Conservation (phyloP, 2,888 invertebrate species). For the Apotomis capreana region DNA sequence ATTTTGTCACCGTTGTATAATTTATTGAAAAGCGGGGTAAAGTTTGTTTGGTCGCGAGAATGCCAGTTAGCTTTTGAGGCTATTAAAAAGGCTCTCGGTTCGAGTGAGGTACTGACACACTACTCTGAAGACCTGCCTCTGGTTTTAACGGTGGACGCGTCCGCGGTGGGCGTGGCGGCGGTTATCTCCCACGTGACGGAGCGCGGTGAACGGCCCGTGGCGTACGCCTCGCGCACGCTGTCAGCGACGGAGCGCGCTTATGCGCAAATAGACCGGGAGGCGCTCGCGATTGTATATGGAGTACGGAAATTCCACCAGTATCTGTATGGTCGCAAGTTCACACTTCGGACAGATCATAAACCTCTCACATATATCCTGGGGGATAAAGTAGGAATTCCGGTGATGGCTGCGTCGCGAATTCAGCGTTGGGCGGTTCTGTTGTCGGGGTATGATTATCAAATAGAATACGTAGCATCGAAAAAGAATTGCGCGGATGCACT, state of each 20-base stretch:
- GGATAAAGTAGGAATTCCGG: not conserved
- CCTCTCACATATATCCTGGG: not conserved
- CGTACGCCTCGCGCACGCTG: not conserved
- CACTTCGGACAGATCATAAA: not conserved
- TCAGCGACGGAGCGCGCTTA: not conserved
- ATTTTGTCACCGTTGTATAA: not conserved
- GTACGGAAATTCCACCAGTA: slow-evolving; percentile 3
- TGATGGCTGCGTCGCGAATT: not conserved
- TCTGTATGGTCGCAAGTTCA: not conserved
- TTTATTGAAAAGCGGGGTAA: not conserved
- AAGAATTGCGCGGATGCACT: not conserved
- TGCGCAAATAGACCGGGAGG: not conserved
- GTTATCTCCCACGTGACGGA: not conserved
- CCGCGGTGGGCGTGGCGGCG: not conserved
- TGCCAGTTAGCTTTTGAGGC: not conserved
- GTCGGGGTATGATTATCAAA: not conserved
- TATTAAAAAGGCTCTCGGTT: not conserved
- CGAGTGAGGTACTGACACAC: slow-evolving; percentile 1
- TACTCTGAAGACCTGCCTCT: not conserved
- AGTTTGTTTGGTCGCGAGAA: not conserved
- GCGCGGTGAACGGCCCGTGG: not conserved
- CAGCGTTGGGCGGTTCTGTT: not conserved
- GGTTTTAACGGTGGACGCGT: not conserved
- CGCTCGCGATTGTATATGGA: not conserved
- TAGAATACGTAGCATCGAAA: not conserved